phyloP scores from a whole-genome alignment of 2,113 vertebrate species.

The Ochotona curzoniae region DNA sequence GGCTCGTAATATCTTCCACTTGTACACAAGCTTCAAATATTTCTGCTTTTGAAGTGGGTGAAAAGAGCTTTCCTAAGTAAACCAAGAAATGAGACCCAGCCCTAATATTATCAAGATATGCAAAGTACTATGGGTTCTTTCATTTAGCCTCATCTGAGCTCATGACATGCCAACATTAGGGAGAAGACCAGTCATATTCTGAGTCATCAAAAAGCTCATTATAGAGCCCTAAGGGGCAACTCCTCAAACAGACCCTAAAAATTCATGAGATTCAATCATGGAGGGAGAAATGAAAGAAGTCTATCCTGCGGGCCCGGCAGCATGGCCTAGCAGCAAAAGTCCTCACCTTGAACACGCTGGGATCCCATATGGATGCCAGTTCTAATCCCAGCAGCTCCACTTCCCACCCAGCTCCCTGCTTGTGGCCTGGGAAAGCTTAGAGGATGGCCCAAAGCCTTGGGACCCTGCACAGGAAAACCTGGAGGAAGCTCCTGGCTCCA shows the following conservation, averaged over 20 bases:
- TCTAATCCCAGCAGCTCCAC: too few species aligned
- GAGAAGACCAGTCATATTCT: neutral
- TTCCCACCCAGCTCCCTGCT: too few species aligned
- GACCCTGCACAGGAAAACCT: too few species aligned
- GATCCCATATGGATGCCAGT: too few species aligned
- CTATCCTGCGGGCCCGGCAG: too few species aligned
- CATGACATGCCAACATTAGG: neutral
- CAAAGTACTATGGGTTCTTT: neutral
- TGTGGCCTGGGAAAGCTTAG: too few species aligned
- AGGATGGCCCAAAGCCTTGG: too few species aligned
- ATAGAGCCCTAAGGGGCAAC: neutral
- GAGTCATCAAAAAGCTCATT: slow-evolving; percentile 7
- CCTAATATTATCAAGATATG: neutral
- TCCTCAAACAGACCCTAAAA: neutral
- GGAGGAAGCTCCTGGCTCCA: too few species aligned
- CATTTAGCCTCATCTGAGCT: neutral
- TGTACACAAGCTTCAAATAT: slow-evolving; percentile 44
- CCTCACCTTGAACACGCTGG: too few species aligned
- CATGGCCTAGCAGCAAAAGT: too few species aligned
- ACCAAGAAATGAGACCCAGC: neutral
- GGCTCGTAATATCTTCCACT: neutral
- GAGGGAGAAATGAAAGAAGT: neutral
- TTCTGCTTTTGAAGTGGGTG: slow-evolving; percentile 8
- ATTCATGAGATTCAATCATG: neutral
- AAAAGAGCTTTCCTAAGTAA: slow-evolving; percentile 26